These are phyloP conservation scores for Bradypus variegatus DNA, from an alignment of 2,797 vertebrate species.

Conservation along the genomic window DNA sequence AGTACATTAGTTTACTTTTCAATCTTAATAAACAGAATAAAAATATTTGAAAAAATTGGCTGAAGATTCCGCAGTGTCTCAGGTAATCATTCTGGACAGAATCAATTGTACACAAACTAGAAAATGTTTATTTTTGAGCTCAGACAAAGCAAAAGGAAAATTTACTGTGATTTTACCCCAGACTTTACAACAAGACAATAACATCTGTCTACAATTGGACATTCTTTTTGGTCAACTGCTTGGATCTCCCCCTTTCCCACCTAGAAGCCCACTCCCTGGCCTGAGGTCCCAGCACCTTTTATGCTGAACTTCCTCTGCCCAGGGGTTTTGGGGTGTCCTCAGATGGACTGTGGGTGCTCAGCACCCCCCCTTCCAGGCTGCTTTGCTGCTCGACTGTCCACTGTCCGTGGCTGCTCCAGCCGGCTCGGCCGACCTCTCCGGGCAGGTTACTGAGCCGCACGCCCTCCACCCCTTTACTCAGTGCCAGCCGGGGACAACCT, in stretches of 20 bases:
- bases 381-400: background rate
- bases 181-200: background rate
- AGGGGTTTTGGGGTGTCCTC: background rate
- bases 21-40: background rate
- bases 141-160: background rate
- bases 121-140: background rate
- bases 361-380: background rate
- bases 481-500: background rate
- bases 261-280: background rate
- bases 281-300: no score
- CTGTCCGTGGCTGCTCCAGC: no score
- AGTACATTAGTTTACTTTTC: background rate
- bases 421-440: no score
- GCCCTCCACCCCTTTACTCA: background rate
- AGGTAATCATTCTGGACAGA: background rate
- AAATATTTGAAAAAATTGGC: background rate
- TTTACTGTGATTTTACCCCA: background rate
- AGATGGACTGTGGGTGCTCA: background rate
- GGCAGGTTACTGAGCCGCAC: fast-evolving
- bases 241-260: background rate
- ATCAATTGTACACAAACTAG: background rate
- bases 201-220: background rate
- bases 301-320: background rate
- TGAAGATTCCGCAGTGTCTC: background rate
- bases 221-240: background rate